phyloP scores from a whole-genome alignment of 2,888 invertebrate species.

The Aphodius granarius region DNA sequence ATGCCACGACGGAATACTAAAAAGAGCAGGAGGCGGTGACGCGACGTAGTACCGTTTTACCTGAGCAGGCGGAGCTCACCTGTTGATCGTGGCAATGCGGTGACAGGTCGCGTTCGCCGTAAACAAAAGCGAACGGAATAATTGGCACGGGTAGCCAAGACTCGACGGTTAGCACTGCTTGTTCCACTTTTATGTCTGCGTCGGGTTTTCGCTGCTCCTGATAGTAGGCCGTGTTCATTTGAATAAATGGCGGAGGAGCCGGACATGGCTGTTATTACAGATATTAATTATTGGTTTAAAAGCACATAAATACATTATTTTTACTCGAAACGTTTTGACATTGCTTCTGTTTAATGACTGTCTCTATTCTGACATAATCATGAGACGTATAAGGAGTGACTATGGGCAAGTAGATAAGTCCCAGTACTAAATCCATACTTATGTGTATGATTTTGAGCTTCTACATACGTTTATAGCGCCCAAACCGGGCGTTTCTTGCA shows the following conservation, averaged over 20 bases:
- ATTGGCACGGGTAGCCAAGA: not conserved
- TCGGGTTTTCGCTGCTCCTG: not conserved
- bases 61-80: not conserved
- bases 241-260: not conserved
- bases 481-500: too few relatives aligned
- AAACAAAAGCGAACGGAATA: not conserved
- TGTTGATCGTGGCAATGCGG: not conserved
- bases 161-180: not conserved
- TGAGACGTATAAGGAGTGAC: too few relatives aligned
- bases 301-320: too few relatives aligned
- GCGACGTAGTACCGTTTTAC: not conserved
- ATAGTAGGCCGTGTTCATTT: not conserved
- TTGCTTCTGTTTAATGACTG: too few relatives aligned
- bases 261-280: not conserved
- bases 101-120: not conserved
- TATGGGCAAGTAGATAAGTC: too few relatives aligned
- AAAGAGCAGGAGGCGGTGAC: not conserved
- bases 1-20: not conserved
- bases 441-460: too few relatives aligned
- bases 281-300: too few relatives aligned
- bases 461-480: too few relatives aligned
- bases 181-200: not conserved
- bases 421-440: too few relatives aligned
- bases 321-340: too few relatives aligned
- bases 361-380: too few relatives aligned